Evolutionary conservation across 1,140 invertebrate genomes (phyloP).

Genomic region (Streblospio benedicti): DNA sequence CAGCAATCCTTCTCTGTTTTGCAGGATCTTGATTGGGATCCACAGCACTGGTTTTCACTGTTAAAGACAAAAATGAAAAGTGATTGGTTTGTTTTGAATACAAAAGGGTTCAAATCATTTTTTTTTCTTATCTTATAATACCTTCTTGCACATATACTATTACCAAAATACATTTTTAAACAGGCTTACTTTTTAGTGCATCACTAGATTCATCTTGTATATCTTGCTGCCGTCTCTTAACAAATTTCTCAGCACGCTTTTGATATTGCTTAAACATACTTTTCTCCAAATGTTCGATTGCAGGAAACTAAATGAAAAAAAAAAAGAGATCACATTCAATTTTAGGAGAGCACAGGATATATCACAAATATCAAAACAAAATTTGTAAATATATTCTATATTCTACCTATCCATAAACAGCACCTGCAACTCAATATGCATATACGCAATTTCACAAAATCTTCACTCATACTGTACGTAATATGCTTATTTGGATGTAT

Average conservation of each 20-base stretch:
- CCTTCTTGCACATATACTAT: neutral
- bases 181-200: constrained; percentile 54
- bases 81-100: too few relatives aligned
- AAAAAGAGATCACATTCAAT: too few relatives aligned
- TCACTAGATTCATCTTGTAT: constrained; percentile 88
- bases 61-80: neutral
- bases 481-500: neutral
- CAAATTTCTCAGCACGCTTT: constrained; percentile 63
- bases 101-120: too few relatives aligned
- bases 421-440: neutral
- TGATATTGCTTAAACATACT: constrained; percentile 64
- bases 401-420: neutral
- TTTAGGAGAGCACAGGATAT: too few relatives aligned
- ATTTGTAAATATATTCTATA: too few relatives aligned
- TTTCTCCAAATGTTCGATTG: constrained; percentile 68
- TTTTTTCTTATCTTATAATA: neutral
- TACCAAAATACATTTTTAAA: neutral
- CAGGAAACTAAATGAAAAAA: constrained; percentile 56
- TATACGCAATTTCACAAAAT: neutral
- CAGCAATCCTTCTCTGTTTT: constrained; percentile 68
- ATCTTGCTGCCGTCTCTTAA: constrained; percentile 75
- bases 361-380: too few relatives aligned
- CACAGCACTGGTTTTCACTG: constrained; percentile 29
- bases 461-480: neutral
- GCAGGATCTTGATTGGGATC: constrained; percentile 60